Evolutionary conservation across 2,797 vertebrate genomes (phyloP), one percentile per base, ranked within the genome.

Genomic region (Mycteria americana): DNA sequence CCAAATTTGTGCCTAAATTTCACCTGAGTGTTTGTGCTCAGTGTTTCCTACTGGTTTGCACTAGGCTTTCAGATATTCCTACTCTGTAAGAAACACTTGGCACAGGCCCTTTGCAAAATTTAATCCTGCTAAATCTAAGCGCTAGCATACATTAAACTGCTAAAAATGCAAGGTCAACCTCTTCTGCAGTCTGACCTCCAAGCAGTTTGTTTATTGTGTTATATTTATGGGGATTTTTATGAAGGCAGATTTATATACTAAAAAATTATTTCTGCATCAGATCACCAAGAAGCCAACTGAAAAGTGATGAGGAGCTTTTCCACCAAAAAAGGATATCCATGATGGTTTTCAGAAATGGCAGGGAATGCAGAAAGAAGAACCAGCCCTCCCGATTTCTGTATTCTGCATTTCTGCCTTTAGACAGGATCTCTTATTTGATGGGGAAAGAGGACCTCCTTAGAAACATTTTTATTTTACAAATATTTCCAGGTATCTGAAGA

Each of bases 101-200:
- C 84, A 70, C 25, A 57, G 60, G 30, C 79, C 63, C 28, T 43
- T 69, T 60, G 78, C 64, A 82, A 91, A 93, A 87, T 87, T 56
- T 85, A 93, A 91, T 89, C 64, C 72, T 63, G 43, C 72, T 89
- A 67, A 92, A 92, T 56, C 50, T 82, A 80, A 96, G 70, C 28
- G 48, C n/a, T 33, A 37, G 16, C 35, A n/a, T 51, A 82, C 3
- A 1, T 41, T 46, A 50, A 87, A 87, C 70, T 67, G 67, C 77
- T 89, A 82, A 89, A 93, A 95, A 60, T 17, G 28, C 87, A 94
- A 89, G 87, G 81, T 92, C 78, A 70, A 70, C 27, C 39, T 85
- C 74, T 91, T 82, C 64, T 63, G 72, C 5, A 4, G 48, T 31
- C 72, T 77, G 86, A 60, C 87, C 91, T 92, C 75, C 73, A 63